These are phyloP conservation scores for Eristalis pertinax DNA, from an alignment of 2,888 invertebrate species.

Conservation along the genomic window DNA sequence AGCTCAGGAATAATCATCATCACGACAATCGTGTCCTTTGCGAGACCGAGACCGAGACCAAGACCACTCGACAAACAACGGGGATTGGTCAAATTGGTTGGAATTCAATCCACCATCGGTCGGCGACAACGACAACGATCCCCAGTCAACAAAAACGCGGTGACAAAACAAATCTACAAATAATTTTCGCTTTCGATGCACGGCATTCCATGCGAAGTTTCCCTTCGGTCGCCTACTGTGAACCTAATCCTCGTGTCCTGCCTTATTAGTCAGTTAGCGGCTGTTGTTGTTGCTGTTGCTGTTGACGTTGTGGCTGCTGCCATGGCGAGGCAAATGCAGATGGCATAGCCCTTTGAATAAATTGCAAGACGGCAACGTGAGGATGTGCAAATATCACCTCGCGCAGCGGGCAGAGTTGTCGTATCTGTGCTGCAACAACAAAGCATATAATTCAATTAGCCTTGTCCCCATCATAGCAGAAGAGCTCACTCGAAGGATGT, in stretches of 20 bases:
- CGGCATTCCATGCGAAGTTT: slow-evolving; percentile 50
- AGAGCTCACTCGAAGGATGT: slow-evolving; percentile 53
- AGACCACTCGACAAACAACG: slow-evolving; percentile 37
- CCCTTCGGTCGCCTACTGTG: slow-evolving; percentile 60
- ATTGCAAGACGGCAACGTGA: slow-evolving; percentile 61
- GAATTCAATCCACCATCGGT: slow-evolving; percentile 63
- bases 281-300: slow-evolving; percentile 44
- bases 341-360: slow-evolving; percentile 65
- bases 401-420: slow-evolving; percentile 66
- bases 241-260: slow-evolving; percentile 69
- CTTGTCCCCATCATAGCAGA: slow-evolving; percentile 50
- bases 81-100: slow-evolving; percentile 70
- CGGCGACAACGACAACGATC: slow-evolving; percentile 19
- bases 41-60: neutral
- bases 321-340: slow-evolving; percentile 43
- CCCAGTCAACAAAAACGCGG: slow-evolving; percentile 50
- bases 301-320: neutral
- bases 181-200: slow-evolving; percentile 71
- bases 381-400: slow-evolving; percentile 70
- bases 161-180: slow-evolving; percentile 72
- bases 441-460: slow-evolving; percentile 72
- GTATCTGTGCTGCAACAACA: slow-evolving; percentile 65
- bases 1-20: slow-evolving; percentile 69
- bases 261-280: slow-evolving; percentile 68
- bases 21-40: slow-evolving; percentile 72